Base-by-base conservation (phyloP, 2,888 invertebrate genomes). In the Ephialtes manifestator region DNA sequence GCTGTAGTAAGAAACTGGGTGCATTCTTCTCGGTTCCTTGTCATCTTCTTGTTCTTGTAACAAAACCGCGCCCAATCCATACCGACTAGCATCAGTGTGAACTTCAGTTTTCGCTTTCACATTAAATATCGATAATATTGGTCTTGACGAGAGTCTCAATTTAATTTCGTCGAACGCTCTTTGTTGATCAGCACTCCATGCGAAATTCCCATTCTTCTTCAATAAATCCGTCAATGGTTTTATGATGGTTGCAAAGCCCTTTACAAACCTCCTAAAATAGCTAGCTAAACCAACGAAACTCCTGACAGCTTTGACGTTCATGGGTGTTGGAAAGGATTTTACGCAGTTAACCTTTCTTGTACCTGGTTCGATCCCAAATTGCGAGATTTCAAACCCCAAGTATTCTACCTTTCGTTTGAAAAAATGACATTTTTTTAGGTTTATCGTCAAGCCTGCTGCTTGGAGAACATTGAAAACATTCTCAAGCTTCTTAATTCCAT, bases 71-170 rank as follows among this genome's bases (percentile, higher is more conserved):
- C 65, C 84, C 13, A 65, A 18, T 2, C 82, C 84, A 10, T 24
- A 7, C 7, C n/a, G 24, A 28, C 83, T 84, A 4, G 76, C 58
- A 76, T 84, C 8, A n/a, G n/a, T n/a, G n/a, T n/a, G n/a, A n/a
- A n/a, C n/a, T n/a, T n/a, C n/a, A n/a, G n/a, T n/a, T n/a, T n/a
- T n/a, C n/a, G n/a, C n/a, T n/a, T n/a, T n/a, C n/a, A n/a, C n/a
- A n/a, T n/a, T n/a, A n/a, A n/a, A 39, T 3, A 48, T 28, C 10
- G 18, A 46, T 28, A 46, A 10, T 43, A 46, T 77, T 20, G 67
- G 43, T 46, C n/a, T 46, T 3, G 75, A 58, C 46, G 39, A 15
- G 0, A 39, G 58, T 60, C 39, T 60, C 8, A 75, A 4, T 24
- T 75, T 75, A 8, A 63, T 63, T 35, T 63, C 63, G n/a, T 63